These are phyloP conservation scores for Mormyrus iriodes DNA, from an alignment of 2,113 vertebrate genomes.

Conservation along the genomic window DNA sequence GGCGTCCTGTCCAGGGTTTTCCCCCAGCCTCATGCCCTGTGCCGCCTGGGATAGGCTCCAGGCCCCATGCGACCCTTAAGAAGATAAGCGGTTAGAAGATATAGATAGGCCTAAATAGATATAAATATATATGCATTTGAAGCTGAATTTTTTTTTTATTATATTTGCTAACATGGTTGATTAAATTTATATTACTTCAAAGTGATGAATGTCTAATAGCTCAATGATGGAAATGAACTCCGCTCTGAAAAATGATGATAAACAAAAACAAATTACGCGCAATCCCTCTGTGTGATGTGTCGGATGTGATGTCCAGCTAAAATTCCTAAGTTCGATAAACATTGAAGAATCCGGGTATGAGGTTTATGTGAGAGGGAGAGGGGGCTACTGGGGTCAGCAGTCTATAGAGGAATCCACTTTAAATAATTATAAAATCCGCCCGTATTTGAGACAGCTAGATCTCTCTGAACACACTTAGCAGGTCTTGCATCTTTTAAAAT, in stretches of 20 bases:
- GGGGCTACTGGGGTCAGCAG: not conserved
- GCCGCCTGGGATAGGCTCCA: not conserved
- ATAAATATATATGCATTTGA: not conserved
- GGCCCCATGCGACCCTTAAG: not conserved
- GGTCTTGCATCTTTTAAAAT: conserved; percentile 31
- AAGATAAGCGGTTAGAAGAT: not conserved
- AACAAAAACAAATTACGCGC: not conserved
- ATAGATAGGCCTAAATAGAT: no score
- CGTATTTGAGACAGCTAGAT: not conserved
- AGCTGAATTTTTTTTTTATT: not conserved
- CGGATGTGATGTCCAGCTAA: not conserved
- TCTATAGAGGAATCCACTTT: conserved; percentile 22
- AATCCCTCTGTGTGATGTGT: not conserved
- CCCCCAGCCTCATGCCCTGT: not conserved
- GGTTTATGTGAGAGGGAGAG: not conserved
- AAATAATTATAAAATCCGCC: conserved; percentile 32
- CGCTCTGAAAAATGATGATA: not conserved
- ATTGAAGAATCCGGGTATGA: not conserved
- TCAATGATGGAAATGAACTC: not conserved
- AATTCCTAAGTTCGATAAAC: not conserved
- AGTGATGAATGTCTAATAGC: not conserved
- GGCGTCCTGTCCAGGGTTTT: not conserved
- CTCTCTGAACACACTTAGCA: not conserved
- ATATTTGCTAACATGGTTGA: not conserved
- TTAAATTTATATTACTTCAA: not conserved